Percentiles rank a stretch among this genome's conserved stretches.
phyloP scores from a whole-genome alignment of 2,797 vertebrate species.

The Tachyglossus aculeatus region DNA sequence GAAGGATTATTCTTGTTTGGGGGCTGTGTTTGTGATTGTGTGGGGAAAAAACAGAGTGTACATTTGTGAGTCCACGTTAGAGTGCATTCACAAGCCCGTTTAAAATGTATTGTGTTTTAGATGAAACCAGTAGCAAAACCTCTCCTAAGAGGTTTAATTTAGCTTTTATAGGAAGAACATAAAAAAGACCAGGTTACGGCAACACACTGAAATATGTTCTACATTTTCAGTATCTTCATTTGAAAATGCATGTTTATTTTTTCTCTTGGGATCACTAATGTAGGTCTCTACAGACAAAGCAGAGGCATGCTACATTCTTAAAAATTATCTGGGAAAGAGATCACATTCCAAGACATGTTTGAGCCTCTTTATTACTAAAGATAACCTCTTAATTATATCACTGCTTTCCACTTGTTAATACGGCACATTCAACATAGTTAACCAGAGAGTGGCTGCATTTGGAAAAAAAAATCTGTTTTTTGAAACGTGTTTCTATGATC shows the following conservation, averaged over 20 bases:
- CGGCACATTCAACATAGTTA: constrained; percentile 67
- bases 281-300: constrained; percentile 63
- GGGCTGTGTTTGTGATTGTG: background rate
- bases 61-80: background rate
- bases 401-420: constrained; percentile 71
- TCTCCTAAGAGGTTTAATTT: constrained; percentile 70
- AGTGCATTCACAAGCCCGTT: constrained; percentile 24
- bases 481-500: constrained; percentile 68
- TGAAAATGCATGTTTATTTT: constrained; percentile 57
- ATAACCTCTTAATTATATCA: constrained; percentile 75
- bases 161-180: constrained; percentile 68
- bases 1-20: constrained; percentile 1
- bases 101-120: constrained; percentile 61
- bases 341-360: constrained; percentile 72
- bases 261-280: constrained; percentile 56
- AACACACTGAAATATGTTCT: constrained; percentile 57
- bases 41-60: background rate
- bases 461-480: constrained; percentile 60
- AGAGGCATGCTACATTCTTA: constrained; percentile 69
- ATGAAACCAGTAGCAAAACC: constrained; percentile 47
- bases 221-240: constrained; percentile 69
- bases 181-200: constrained; percentile 63
- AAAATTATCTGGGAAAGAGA: constrained; percentile 73
- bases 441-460: constrained; percentile 57
- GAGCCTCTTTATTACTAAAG: constrained; percentile 65